phyloP scores from a whole-genome alignment of 2,888 invertebrate genomes.

The Stenchaetothrips biformis region DNA sequence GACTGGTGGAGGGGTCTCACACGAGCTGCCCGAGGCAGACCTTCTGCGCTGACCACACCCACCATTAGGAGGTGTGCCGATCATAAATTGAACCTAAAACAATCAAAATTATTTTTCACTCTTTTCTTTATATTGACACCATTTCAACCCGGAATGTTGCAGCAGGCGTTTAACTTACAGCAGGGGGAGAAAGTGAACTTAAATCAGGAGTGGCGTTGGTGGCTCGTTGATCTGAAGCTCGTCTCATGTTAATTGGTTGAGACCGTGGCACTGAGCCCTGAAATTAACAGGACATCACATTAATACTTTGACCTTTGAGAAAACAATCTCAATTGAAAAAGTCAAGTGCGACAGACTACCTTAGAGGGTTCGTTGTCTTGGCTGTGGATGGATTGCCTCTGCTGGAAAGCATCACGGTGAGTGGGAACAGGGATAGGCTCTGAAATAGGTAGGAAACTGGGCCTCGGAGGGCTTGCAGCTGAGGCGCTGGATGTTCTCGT shows the following conservation, averaged over 20 bases:
- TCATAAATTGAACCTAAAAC: slow-evolving; percentile 69
- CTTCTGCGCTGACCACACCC: slow-evolving; percentile 43
- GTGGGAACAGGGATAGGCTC: slow-evolving; percentile 56
- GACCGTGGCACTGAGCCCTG: slow-evolving; percentile 66
- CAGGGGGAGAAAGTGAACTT: slow-evolving; percentile 87
- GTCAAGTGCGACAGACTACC: background rate
- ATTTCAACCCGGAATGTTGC: too few relatives aligned
- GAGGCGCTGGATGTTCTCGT: slow-evolving; percentile 35
- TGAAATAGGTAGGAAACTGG: slow-evolving; percentile 63
- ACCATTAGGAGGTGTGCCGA: slow-evolving; percentile 78
- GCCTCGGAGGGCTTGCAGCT: slow-evolving; percentile 59
- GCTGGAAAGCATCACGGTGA: slow-evolving; percentile 37
- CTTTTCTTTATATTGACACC: background rate
- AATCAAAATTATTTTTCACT: background rate
- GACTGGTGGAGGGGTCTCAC: slow-evolving; percentile 70
- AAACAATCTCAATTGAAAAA: background rate
- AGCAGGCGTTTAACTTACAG: slow-evolving; percentile 53
- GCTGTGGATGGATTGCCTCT: slow-evolving; percentile 26
- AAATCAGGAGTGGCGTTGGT: slow-evolving; percentile 67
- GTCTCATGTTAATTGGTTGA: slow-evolving; percentile 78
- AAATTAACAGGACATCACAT: slow-evolving; percentile 27
- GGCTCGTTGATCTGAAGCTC: slow-evolving; percentile 60
- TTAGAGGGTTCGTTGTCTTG: background rate
- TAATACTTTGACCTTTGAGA: background rate
- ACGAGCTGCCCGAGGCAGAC: slow-evolving; percentile 45